phyloP scores from a whole-genome alignment of 2,113 vertebrate genomes.

The Clupea harengus region DNA sequence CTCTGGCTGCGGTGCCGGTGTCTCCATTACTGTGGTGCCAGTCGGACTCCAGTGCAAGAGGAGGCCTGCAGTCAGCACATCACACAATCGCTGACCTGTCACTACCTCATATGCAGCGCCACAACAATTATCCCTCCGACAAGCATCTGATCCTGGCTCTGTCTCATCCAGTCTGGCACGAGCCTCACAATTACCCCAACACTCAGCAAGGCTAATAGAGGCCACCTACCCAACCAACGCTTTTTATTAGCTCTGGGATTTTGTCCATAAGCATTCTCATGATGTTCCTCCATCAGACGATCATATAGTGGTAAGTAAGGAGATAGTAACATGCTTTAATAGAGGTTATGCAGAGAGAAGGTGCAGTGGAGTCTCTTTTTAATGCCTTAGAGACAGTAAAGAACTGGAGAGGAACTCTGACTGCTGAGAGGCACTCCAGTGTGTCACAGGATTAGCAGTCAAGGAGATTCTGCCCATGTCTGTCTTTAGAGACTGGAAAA shows the following conservation, averaged over 20 bases:
- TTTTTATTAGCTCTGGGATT: conserved; percentile 8
- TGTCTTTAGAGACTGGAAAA: conserved; percentile 31
- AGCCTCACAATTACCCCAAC: neutral
- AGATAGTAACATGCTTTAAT: too few relatives aligned
- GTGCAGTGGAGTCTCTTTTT: conserved; percentile 39
- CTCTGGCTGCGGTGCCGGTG: neutral
- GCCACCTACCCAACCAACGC: neutral
- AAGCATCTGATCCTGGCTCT: neutral
- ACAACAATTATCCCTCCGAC: neutral
- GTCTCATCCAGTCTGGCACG: neutral
- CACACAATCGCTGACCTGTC: conserved; percentile 5
- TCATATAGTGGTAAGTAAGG: neutral
- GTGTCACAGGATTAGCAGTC: conserved; percentile 62
- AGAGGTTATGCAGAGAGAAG: conserved; percentile 38
- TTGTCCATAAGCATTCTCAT: conserved; percentile 33
- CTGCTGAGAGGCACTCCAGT: conserved; percentile 50
- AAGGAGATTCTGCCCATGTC: conserved; percentile 45
- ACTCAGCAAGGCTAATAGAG: neutral
- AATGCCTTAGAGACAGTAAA: neutral
- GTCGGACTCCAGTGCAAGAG: neutral
- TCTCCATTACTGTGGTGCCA: conserved; percentile 8
- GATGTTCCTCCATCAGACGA: neutral
- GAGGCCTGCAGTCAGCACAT: conserved; percentile 2
- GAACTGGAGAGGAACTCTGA: conserved; percentile 15
- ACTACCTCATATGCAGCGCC: neutral